These are phyloP conservation scores for Cephalopachus bancanus DNA, from an alignment of 2,797 vertebrate genomes.

Conservation along the genomic window DNA sequence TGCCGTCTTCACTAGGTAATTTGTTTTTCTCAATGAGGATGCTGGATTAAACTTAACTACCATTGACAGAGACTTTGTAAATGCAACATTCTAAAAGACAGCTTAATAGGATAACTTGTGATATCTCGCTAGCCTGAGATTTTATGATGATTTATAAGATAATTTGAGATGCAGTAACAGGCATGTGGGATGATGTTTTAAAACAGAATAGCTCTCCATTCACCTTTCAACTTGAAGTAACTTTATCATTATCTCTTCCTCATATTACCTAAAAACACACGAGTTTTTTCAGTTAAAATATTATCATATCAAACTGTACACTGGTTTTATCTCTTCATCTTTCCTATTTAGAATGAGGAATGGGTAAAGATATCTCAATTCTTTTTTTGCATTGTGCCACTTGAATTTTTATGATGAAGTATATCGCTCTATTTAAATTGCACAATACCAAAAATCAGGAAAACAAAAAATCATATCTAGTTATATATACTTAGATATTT, in stretches of 20 bases:
- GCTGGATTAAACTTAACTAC: not conserved
- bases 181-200: not conserved
- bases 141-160: not conserved
- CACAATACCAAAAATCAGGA: not conserved
- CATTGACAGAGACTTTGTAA: not conserved
- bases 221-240: not conserved
- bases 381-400: not conserved
- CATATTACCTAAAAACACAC: not conserved
- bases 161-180: not conserved
- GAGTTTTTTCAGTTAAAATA: not conserved
- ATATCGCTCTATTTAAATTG: not conserved
- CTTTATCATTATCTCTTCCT: not conserved
- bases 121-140: not conserved
- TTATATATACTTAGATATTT: not conserved
- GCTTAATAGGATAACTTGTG: not conserved
- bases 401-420: conserved; percentile 31
- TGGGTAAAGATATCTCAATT: not conserved
- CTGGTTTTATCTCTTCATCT: not conserved
- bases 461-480: not conserved
- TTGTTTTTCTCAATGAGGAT: not conserved
- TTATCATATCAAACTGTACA: not conserved
- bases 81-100: not conserved
- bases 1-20: not conserved
- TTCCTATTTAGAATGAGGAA: not conserved
- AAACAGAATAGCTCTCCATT: not conserved